phyloP scores from a whole-genome alignment of 37 sponge, comb jelly and placozoan species.

The Cladorhizidae sp. region DNA sequence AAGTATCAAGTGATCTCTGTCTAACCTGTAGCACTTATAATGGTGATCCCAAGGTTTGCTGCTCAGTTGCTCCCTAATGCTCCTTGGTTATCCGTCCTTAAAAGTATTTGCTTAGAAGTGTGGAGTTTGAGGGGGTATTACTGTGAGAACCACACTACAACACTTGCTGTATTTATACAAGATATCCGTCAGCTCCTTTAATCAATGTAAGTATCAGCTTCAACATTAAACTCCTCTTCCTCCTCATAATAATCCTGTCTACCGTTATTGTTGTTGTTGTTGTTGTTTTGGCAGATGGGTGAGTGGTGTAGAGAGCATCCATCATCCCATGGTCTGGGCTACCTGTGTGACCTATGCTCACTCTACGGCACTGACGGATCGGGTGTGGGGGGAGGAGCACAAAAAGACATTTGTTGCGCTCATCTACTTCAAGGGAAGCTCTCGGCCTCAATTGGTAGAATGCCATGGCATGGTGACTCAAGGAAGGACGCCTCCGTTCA shows the following conservation, averaged over 20 bases:
- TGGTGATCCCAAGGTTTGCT: too few relatives aligned
- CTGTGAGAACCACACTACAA: too few relatives aligned
- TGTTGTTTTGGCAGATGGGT: conserved; percentile 83
- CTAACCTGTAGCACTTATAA: too few relatives aligned
- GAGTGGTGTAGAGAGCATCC: conserved; percentile 62
- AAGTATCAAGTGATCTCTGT: too few relatives aligned
- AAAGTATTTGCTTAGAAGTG: too few relatives aligned
- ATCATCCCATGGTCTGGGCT: conserved; percentile 80
- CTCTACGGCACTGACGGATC: conserved; percentile 27
- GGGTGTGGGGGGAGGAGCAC: conserved; percentile 42
- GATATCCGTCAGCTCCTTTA: too few relatives aligned
- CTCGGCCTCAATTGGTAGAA: conserved; percentile 9
- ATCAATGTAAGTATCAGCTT: neutral
- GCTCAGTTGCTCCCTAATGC: too few relatives aligned
- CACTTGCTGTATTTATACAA: too few relatives aligned
- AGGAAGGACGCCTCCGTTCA: neutral
- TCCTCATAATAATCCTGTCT: neutral
- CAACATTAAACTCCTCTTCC: neutral
- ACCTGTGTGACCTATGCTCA: conserved; percentile 55
- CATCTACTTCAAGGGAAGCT: conserved; percentile 17
- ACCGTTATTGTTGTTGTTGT: neutral
- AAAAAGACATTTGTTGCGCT: conserved; percentile 13
- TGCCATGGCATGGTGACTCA: neutral
- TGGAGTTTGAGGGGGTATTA: too few relatives aligned
- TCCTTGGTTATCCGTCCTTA: too few relatives aligned